phyloP scores from a whole-genome alignment of 2,113 vertebrate species.

The Progne subis region DNA sequence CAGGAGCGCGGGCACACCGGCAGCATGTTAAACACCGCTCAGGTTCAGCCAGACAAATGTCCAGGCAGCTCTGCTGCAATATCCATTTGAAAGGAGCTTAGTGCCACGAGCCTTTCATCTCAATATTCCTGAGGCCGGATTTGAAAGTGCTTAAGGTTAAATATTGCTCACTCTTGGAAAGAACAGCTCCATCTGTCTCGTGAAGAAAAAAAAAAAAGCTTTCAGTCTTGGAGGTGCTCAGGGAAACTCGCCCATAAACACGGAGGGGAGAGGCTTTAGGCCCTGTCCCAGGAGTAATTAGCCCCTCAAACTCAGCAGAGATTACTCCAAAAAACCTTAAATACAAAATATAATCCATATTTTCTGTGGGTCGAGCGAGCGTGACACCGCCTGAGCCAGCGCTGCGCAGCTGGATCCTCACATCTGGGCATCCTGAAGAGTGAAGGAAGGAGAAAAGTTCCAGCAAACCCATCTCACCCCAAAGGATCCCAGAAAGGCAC shows the following conservation, averaged over 20 bases:
- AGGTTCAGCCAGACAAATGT: slow-evolving; percentile 39
- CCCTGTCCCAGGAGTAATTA: background rate
- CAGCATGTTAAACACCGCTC: slow-evolving; percentile 54
- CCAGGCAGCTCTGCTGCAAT: slow-evolving; percentile 52
- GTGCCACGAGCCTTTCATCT: slow-evolving; percentile 63
- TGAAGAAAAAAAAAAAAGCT: slow-evolving; percentile 27
- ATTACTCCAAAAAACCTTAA: background rate
- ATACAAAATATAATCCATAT: background rate
- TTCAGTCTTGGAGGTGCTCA: slow-evolving; percentile 44
- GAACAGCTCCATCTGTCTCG: slow-evolving; percentile 58
- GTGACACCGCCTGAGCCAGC: accelerated
- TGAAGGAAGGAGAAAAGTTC: background rate
- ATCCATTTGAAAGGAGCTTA: slow-evolving; percentile 61
- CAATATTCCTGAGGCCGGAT: slow-evolving; percentile 63
- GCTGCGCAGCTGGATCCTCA: background rate
- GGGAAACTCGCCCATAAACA: slow-evolving; percentile 26
- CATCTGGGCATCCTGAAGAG: background rate
- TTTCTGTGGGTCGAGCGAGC: background rate
- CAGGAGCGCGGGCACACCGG: background rate
- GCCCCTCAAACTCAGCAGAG: background rate
- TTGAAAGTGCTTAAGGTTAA: slow-evolving; percentile 70
- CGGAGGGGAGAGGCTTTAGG: background rate
- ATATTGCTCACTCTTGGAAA: slow-evolving; percentile 68
- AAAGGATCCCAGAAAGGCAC: background rate
- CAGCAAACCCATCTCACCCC: background rate